Conservation (phyloP, 2,888 invertebrate genomes). For the Anthrax anthrax region DNA sequence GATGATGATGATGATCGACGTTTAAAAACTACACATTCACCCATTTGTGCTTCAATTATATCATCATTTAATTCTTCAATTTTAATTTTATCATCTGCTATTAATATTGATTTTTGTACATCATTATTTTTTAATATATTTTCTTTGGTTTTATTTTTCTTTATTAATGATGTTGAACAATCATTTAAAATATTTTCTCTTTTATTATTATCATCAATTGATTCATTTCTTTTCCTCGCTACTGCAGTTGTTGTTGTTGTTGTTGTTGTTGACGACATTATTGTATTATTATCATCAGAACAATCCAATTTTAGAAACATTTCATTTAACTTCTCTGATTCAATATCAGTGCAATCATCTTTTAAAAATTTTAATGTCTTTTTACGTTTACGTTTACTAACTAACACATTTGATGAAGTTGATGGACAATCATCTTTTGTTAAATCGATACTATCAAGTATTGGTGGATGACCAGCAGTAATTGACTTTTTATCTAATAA, state of each 20-base stretch:
- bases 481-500: background rate
- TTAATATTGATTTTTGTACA: too few species aligned
- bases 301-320: slow-evolving; percentile 26
- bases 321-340: slow-evolving; percentile 20
- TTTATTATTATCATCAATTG: too few species aligned
- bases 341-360: slow-evolving; percentile 12
- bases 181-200: too few species aligned
- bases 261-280: too few species aligned
- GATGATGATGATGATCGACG: too few species aligned
- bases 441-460: background rate
- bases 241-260: too few species aligned
- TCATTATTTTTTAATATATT: background rate
- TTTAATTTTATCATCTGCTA: too few species aligned
- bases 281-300: slow-evolving; percentile 19
- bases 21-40: too few species aligned
- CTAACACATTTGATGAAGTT: background rate
- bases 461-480: background rate
- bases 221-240: too few species aligned
- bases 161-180: slow-evolving; percentile 4
- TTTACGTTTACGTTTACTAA: slow-evolving; percentile 8
- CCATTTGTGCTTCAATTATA: too few species aligned
- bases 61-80: too few species aligned
- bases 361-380: slow-evolving; percentile 12
- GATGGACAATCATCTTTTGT: slow-evolving; percentile 1
- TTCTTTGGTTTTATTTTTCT: slow-evolving; percentile 8